phyloP scores from a whole-genome alignment of 2,888 invertebrate genomes.

The Scotopteryx bipunctaria region DNA sequence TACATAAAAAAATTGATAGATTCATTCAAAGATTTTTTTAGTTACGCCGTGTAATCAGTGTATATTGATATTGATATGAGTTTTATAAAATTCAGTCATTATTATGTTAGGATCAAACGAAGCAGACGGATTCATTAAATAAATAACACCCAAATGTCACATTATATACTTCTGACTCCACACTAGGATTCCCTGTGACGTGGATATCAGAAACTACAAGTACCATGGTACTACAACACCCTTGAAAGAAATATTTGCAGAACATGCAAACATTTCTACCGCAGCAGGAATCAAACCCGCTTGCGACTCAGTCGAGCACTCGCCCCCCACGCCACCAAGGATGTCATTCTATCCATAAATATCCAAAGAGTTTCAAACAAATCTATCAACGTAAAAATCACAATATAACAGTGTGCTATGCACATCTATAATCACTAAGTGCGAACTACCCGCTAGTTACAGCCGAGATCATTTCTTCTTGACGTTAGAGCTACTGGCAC shows the following conservation, averaged over 20 bases:
- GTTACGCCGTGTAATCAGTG: constrained; percentile 32
- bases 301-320: no score
- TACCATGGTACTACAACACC: no score
- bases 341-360: constrained; percentile 6
- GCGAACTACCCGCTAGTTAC: constrained; percentile 38
- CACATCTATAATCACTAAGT: constrained; percentile 50
- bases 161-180: no score
- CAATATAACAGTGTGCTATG: constrained; percentile 53
- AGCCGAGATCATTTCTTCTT: constrained; percentile 79
- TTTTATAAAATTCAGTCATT: constrained; percentile 60
- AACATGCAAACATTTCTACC: no score
- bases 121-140: constrained; percentile 13
- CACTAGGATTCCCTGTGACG: no score
- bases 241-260: no score
- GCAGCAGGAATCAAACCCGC: no score
- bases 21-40: constrained; percentile 53
- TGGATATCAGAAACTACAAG: no score
- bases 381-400: constrained; percentile 48
- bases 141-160: no score
- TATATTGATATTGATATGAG: constrained; percentile 61
- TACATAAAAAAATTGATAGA: constrained; percentile 54
- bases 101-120: constrained; percentile 41
- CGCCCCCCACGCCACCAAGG: no score
- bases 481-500: constrained; percentile 67
- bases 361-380: constrained; percentile 34